Evolutionary conservation across 92 coral and sea anemone genomes (phyloP), one percentile per base, ranked within the genome.

Genomic region (Meandrina meandrites): DNA sequence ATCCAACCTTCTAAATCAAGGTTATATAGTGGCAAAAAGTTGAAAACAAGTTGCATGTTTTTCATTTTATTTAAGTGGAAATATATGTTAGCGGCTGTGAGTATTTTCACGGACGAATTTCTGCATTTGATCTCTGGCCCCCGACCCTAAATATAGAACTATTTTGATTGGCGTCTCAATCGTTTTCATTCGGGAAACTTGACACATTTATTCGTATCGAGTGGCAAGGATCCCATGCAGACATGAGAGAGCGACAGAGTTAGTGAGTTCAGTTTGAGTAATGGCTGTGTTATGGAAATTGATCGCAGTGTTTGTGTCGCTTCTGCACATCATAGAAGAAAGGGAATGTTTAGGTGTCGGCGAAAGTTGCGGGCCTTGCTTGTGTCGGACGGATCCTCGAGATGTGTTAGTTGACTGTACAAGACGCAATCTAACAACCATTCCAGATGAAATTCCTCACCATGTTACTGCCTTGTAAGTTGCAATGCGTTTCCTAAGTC

Each of bases 271-370:
- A 64, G 67, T 78, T 77, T 77, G 88, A 77, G 48, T 18, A 36
- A 85, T 85, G 88, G 88, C 88, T 62, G 82, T 78, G 77, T 78
- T 67, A 78, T 85, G 88, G 88, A 62, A 47, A 50, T 48, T 50
- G 50, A 28, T 77, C 34, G 77, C 77, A 45, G 69, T 78, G 54
- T 78, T 62, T 19, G 3, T 85, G 19, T 53, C 64, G 27, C 66
- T 77, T 42, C 30, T 85, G 28, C 32, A 18, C 68, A 47, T n/a
- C 76, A 21, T 37, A 10, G 77, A 85, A 50, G 42, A n/a, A 66
- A 42, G 35, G 21, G 74, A 21, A 22, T 85, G 76, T 58, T 62
- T 19, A 51, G 24, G 76, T 18, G 22, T 60, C 24, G 31, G 2
- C 76, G 31, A 73, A 35, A 69, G 56, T 8, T 76, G 88, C 32